phyloP scores from a whole-genome alignment of 2,113 vertebrate species.

The Procavia capensis region DNA sequence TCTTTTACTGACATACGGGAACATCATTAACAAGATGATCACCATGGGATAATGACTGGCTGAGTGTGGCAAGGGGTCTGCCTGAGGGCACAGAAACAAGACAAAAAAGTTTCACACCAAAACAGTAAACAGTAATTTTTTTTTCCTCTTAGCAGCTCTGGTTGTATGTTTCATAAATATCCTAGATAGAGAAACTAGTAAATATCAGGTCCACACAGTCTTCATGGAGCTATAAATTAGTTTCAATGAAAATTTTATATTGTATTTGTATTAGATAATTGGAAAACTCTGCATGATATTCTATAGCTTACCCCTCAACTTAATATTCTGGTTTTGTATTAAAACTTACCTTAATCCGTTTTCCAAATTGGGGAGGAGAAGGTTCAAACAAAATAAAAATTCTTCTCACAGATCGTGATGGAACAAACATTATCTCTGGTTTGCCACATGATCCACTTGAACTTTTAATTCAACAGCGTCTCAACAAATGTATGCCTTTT shows the following conservation, averaged over 20 bases:
- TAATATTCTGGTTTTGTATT: neutral
- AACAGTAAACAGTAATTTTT: neutral
- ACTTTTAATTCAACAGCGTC: neutral
- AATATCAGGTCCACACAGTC: neutral
- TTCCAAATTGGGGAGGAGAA: neutral
- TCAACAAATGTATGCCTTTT: neutral
- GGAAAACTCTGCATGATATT: neutral
- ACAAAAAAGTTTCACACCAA: neutral
- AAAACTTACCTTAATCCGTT: neutral
- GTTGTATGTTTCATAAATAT: neutral
- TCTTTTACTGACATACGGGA: neutral
- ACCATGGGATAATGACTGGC: neutral
- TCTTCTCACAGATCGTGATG: neutral
- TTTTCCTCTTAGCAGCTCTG: neutral
- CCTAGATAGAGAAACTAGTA: neutral
- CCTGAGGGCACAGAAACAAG: neutral
- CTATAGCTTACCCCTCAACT: neutral
- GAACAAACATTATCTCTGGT: too few relatives aligned
- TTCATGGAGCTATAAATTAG: neutral
- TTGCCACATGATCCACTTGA: neutral
- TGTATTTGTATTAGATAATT: neutral
- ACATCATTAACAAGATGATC: neutral
- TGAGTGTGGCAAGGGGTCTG: neutral
- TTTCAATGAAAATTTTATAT: neutral
- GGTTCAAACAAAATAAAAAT: neutral